Evolutionary conservation across 2,888 invertebrate species (phyloP).

Genomic region (Agonopterix subpropinquella): DNA sequence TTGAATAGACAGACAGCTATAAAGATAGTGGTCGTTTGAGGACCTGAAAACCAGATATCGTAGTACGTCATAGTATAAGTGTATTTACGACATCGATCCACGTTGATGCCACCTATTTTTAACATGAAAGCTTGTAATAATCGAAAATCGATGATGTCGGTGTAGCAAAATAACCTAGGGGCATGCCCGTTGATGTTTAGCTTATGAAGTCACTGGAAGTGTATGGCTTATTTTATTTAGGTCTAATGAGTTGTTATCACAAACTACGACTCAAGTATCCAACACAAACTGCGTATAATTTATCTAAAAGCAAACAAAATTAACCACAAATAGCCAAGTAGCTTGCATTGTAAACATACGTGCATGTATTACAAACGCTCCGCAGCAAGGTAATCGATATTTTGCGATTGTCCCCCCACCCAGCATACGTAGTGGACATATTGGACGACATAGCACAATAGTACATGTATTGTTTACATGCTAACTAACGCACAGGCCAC

Average conservation of each 20-base stretch:
- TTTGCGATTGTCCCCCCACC: slow-evolving; percentile 44
- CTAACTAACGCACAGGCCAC: too few species aligned
- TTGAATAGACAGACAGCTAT: slow-evolving; percentile 26
- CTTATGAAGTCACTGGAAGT: too few species aligned
- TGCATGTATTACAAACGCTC: slow-evolving; percentile 23
- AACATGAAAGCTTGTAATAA: neutral
- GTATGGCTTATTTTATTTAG: too few species aligned
- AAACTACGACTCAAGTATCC: neutral
- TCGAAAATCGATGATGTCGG: neutral
- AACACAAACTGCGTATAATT: neutral
- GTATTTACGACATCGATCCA: slow-evolving; percentile 7
- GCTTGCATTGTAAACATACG: slow-evolving; percentile 18
- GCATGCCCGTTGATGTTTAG: neutral
- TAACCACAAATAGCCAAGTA: slow-evolving; percentile 11
- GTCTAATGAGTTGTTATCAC: too few species aligned
- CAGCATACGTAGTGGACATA: neutral
- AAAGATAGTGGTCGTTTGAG: slow-evolving; percentile 29
- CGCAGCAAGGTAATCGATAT: slow-evolving; percentile 46
- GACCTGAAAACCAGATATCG: slow-evolving; percentile 25
- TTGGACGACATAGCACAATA: neutral
- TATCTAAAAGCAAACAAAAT: neutral
- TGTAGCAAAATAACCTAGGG: neutral
- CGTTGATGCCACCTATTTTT: slow-evolving; percentile 3
- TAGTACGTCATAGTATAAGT: slow-evolving; percentile 18
- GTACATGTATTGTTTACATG: too few species aligned